Base-by-base conservation (phyloP, 2,888 invertebrate species). In the Eurytoma californica region DNA sequence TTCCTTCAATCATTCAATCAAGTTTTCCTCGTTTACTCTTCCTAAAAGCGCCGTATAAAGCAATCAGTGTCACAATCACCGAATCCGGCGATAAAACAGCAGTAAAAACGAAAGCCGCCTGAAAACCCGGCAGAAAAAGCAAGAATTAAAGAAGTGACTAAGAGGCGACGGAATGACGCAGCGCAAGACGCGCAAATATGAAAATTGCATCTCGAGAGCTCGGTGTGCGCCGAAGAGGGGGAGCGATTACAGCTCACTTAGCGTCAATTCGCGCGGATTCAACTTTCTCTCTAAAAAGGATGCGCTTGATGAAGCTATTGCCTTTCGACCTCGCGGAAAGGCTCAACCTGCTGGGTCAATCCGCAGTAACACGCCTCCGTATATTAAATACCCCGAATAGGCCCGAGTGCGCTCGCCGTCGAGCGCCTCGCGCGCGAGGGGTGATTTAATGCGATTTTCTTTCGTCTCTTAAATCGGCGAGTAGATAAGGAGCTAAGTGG, bases 381-480 rank as follows among this genome's bases (percentile, higher is more conserved):
- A 24, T n/a, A 9, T 39, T n/a, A n/a, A n/a, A 18, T 51, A 73
- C 60, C 14, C 30, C 55, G 61, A 70, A 63, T 57, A 24, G 51
- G 20, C 58, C 18, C 16, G 24, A 51, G 5, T n/a, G 51, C 30
- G 30, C 16, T 7, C 18, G 20, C 57, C 20, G 0, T 1, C 57
- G 20, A 9, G 18, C 20, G 5, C 9, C 57, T 20, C n/a, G 20
- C 20, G n/a, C 1, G 60, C 12, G 63, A 57, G 53, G 63, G 70
- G 51, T 78, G 78, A 68, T 73, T 78, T 73, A 78, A 78, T 73
- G 58, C 63, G 63, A 78, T 78, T 78, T 72, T 67, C 72, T 73
- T 78, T 30, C 55, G 20, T 24, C 18, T 55, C 65, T 73, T 13
- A 63, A 73, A 69, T 78, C 68, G n/a, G 18, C 69, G 73, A 73